Evolutionary conservation across 2,888 invertebrate species (phyloP).

Genomic region (Beris morrisii): DNA sequence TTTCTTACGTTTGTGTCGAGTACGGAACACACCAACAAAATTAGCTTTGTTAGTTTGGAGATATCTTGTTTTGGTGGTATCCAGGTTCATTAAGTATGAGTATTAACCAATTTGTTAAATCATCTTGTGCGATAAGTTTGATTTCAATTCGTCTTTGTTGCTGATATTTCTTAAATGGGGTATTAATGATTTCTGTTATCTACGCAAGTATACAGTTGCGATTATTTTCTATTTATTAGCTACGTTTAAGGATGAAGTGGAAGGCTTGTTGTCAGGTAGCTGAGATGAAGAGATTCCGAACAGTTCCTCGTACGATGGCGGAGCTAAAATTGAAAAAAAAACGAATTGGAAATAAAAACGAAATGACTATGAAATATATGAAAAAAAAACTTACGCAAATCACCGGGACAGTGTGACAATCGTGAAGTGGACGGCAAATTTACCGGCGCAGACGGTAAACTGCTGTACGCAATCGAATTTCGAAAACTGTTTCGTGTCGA

Average conservation of each 20-base stretch:
- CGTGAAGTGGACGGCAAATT: slow-evolving; percentile 26
- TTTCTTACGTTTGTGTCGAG: neutral
- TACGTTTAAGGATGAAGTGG: slow-evolving; percentile 13
- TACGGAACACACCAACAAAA: neutral
- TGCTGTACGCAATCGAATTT: slow-evolving; percentile 24
- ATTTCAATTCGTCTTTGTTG: too few relatives aligned
- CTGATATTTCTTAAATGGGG: too few relatives aligned
- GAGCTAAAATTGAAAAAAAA: slow-evolving; percentile 21
- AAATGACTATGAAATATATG: neutral
- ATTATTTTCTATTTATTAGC: neutral
- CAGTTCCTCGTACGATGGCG: slow-evolving; percentile 55
- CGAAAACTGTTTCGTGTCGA: slow-evolving; percentile 34
- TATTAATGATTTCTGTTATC: too few relatives aligned
- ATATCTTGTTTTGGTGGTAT: slow-evolving; percentile 25
- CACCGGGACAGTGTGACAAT: neutral
- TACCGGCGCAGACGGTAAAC: slow-evolving; percentile 20
- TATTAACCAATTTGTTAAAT: neutral
- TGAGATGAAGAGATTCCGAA: slow-evolving; percentile 47
- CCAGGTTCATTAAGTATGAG: slow-evolving; percentile 11
- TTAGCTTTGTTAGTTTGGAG: neutral
- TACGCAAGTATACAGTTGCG: neutral
- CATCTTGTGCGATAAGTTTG: slow-evolving; percentile 24
- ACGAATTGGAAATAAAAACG: neutral
- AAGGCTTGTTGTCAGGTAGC: slow-evolving; percentile 11
- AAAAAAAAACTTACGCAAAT: slow-evolving; percentile 32